phyloP scores from a whole-genome alignment of 2,888 invertebrate genomes.

The Coelogynopora nodosa region DNA sequence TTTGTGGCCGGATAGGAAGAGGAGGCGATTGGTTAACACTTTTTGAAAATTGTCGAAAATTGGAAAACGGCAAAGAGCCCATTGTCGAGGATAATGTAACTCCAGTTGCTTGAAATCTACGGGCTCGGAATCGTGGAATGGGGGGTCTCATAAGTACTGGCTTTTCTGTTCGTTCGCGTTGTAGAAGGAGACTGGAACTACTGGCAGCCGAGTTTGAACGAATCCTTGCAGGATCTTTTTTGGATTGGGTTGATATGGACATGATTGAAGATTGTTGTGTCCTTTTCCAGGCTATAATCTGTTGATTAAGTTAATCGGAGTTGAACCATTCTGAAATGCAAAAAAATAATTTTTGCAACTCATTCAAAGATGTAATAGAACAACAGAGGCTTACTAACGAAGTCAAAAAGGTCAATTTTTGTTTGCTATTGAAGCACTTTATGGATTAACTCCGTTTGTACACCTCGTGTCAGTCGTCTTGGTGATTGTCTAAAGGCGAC shows the following conservation, averaged over 20 bases:
- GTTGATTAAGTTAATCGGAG: no score
- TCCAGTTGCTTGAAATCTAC: background rate
- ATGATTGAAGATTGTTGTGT: background rate
- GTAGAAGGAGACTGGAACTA: background rate
- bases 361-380: no score
- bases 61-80: background rate
- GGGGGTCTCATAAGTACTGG: constrained; percentile 1
- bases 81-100: background rate
- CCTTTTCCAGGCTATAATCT: no score
- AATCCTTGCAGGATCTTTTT: background rate
- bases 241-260: background rate
- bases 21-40: background rate
- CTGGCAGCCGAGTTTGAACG: background rate
- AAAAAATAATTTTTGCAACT: no score
- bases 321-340: no score
- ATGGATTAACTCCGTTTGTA: background rate
- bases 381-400: background rate
- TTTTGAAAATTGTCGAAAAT: background rate
- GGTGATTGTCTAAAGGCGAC: background rate
- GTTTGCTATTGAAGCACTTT: background rate
- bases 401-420: background rate
- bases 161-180: constrained; percentile 8
- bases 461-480: background rate
- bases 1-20: background rate
- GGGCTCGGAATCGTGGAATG: background rate